These are phyloP conservation scores for Acanthisitta chloris DNA, from an alignment of 2,113 vertebrate genomes.

Conservation along the genomic window DNA sequence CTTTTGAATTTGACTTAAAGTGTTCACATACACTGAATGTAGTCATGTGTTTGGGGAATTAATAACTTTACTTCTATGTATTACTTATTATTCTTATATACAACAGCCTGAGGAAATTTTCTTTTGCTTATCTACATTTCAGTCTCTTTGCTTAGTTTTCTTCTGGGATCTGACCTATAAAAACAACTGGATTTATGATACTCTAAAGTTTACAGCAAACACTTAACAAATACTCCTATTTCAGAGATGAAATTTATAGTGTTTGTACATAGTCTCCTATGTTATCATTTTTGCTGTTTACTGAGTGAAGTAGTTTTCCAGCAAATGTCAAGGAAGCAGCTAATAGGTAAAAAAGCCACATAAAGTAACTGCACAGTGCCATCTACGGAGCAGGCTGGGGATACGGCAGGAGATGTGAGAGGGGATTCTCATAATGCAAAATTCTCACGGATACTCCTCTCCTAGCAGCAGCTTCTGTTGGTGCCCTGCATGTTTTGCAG, in stretches of 20 bases:
- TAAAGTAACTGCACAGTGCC: slow-evolving; percentile 29
- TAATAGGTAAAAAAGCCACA: not conserved
- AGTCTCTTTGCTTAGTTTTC: not conserved
- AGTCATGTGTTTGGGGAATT: not conserved
- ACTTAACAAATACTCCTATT: not conserved
- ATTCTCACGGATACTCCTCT: not conserved
- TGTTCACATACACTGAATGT: not conserved
- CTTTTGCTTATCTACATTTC: slow-evolving; percentile 10
- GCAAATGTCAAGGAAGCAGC: not conserved
- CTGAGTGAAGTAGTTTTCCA: not conserved
- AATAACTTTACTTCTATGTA: not conserved
- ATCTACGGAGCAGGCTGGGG: not conserved
- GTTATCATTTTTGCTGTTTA: not conserved
- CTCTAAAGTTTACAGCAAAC: not conserved
- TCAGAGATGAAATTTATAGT: slow-evolving; percentile 8
- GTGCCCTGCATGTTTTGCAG: not conserved
- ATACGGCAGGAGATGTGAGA: not conserved
- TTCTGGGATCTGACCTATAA: slow-evolving; percentile 28
- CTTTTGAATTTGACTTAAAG: not conserved
- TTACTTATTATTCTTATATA: not conserved
- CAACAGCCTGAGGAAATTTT: slow-evolving; percentile 7
- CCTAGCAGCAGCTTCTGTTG: not conserved
- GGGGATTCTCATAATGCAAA: not conserved
- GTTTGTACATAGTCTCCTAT: slow-evolving; percentile 11
- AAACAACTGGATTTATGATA: slow-evolving; percentile 16